Evolutionary conservation across 1,140 invertebrate genomes (phyloP), one percentile per base, ranked within the genome.

Genomic region (Heliconius melpomene): DNA sequence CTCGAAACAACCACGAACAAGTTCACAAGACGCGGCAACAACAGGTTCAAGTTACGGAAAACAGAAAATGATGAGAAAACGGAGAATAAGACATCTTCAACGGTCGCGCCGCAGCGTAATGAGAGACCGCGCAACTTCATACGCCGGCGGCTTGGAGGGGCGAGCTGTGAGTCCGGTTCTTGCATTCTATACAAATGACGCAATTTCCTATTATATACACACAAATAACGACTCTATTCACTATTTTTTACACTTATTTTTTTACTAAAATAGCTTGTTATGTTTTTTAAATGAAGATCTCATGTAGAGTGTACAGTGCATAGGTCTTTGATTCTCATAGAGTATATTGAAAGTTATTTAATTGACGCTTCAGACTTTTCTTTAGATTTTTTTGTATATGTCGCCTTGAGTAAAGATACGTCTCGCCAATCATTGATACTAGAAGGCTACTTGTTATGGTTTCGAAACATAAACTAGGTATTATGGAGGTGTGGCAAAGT

Each of bases 161-260:
- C 90, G 79, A 91, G 88, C 84, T 84, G 92, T 94, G 84, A 94
- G 92, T 94, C 89, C 88, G 89, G 89, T 91, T 89, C 84, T 85
- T 81, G 79, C 75, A 77, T 87, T 84, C 82, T 50, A 79, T 82
- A 85, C 50, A 60, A 80, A 72, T 75, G 74, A 75, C 73, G 74
- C 78, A 77, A 74, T 57, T 66, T 76, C 75, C 81, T 74, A 23
- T 46, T 73, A 71, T 74, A 73, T 66, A 57, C 77, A 83, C 75
- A 72, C 77, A 38, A 83, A 77, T 79, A 72, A 54, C 60, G 72
- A 75, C 81, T 84, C 76, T 82, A 78, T 70, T 70, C 23, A 54
- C 54, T 54, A n/a, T 60, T 60, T 26, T 46, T 20, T 54, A 66
- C 36, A 26, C 9, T 13, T 29, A 16, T 66, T 29, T 29, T 66